Evolutionary conservation across 2,797 vertebrate genomes (phyloP).

Genomic region (Xenops minutus): DNA sequence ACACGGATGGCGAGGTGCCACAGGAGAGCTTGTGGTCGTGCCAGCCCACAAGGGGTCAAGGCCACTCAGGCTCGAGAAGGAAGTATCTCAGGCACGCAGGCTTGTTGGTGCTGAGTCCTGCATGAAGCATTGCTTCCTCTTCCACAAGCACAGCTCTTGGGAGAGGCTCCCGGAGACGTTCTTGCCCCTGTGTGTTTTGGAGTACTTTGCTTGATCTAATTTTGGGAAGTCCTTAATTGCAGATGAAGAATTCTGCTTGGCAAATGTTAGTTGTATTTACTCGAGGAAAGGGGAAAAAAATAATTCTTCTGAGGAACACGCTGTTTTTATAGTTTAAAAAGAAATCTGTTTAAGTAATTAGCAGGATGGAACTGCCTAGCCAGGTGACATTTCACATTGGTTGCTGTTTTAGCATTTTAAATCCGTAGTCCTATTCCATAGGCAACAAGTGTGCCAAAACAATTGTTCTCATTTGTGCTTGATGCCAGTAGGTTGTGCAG

Average conservation of each 20-base stretch:
- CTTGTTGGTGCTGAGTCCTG: not conserved
- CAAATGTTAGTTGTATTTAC: not conserved
- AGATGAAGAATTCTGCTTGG: not conserved
- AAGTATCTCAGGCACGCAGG: not conserved
- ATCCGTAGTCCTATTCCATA: not conserved
- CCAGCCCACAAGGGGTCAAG: not conserved
- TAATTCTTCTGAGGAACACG: not conserved
- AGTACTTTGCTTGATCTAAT: not conserved
- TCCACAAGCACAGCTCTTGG: not conserved
- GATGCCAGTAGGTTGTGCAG: not conserved
- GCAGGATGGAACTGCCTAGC: not conserved
- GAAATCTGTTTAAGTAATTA: slow-evolving; percentile 15
- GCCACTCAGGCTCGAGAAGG: not conserved
- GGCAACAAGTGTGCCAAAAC: not conserved
- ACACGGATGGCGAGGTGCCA: fast-evolving
- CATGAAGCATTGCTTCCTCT: not conserved
- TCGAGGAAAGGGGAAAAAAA: not conserved
- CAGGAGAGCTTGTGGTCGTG: not conserved
- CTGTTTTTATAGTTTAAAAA: not conserved
- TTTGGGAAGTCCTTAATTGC: slow-evolving; percentile 10
- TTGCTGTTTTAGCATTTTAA: not conserved
- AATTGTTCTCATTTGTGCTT: not conserved
- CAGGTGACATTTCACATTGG: slow-evolving; percentile 10
- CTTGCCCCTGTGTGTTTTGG: not conserved
- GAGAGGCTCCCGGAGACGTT: not conserved